A percentile compares a stretch with the other conserved stretches of the same genome.
phyloP scores from a whole-genome alignment of 2,888 invertebrate genomes.

The Cryptocephalus moraei region DNA sequence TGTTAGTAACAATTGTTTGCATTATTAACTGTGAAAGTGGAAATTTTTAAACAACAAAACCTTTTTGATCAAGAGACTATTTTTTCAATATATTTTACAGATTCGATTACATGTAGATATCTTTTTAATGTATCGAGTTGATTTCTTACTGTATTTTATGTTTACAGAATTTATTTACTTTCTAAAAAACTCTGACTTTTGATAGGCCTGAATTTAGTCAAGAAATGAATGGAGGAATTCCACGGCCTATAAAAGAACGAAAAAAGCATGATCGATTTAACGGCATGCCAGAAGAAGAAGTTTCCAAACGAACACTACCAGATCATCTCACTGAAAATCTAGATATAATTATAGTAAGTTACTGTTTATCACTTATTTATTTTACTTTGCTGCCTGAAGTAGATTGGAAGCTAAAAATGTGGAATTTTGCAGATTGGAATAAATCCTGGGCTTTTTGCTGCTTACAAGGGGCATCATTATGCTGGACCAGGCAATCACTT shows the following conservation, averaged over 20 bases:
- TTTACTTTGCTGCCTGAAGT: neutral
- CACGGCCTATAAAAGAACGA: slow-evolving; percentile 65
- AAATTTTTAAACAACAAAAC: too few species aligned
- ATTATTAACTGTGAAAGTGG: too few species aligned
- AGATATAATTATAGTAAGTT: slow-evolving; percentile 96
- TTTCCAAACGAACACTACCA: slow-evolving; percentile 83
- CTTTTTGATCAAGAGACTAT: too few species aligned
- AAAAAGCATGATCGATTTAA: slow-evolving; percentile 93
- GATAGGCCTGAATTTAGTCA: slow-evolving; percentile 28
- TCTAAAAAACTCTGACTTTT: slow-evolving; percentile 15
- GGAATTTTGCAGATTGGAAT: slow-evolving; percentile 75
- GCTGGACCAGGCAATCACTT: slow-evolving; percentile 98
- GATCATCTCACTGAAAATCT: slow-evolving; percentile 89
- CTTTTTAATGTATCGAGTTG: slow-evolving; percentile 3
- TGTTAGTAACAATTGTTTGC: too few species aligned
- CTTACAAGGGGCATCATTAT: slow-evolving; percentile 97
- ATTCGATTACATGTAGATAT: slow-evolving; percentile 3
- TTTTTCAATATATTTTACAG: slow-evolving; percentile 1
- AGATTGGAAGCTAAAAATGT: too few species aligned
- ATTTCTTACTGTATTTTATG: slow-evolving; percentile 10
- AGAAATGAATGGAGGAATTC: slow-evolving; percentile 44
- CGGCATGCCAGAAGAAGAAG: slow-evolving; percentile 95
- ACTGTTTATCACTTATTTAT: neutral
- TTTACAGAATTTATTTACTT: slow-evolving; percentile 11
- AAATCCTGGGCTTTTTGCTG: slow-evolving; percentile 94